phyloP scores from a whole-genome alignment of 2,888 invertebrate genomes.

The Cheilosia impressa region DNA sequence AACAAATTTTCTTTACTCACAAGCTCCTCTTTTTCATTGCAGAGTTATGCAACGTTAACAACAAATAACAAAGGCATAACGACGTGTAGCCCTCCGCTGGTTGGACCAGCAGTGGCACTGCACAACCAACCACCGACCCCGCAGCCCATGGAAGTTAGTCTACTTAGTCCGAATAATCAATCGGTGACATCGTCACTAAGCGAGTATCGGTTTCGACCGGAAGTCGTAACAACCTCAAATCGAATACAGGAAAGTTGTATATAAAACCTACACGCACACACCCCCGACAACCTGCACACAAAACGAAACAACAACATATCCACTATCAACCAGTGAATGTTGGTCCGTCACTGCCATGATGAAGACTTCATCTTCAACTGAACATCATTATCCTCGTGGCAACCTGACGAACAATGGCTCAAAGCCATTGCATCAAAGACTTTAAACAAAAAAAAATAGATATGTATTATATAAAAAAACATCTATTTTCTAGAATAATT shows the following conservation, averaged over 20 bases:
- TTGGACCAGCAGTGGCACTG: slow-evolving; percentile 56
- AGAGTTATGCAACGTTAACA: slow-evolving; percentile 92
- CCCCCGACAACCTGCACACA: neutral
- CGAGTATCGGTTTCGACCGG: slow-evolving; percentile 91
- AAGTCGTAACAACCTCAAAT: slow-evolving; percentile 94
- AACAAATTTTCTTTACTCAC: neutral
- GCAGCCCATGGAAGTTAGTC: slow-evolving; percentile 83
- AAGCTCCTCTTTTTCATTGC: slow-evolving; percentile 79
- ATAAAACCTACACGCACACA: slow-evolving; percentile 85
- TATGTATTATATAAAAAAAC: slow-evolving; percentile 22
- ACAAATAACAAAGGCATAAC: slow-evolving; percentile 88
- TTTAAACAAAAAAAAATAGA: slow-evolving; percentile 40
- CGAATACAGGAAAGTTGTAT: slow-evolving; percentile 96
- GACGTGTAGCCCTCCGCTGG: slow-evolving; percentile 83
- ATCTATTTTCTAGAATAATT: slow-evolving; percentile 66
- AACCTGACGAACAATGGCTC: slow-evolving; percentile 54
- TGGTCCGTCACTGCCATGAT: slow-evolving; percentile 58
- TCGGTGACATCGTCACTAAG: slow-evolving; percentile 90
- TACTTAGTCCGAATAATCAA: slow-evolving; percentile 83
- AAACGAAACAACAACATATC: slow-evolving; percentile 16
- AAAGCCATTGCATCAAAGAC: slow-evolving; percentile 73
- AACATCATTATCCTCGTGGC: slow-evolving; percentile 43
- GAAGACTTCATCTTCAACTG: neutral
- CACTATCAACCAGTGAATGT: slow-evolving; percentile 21
- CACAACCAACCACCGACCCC: slow-evolving; percentile 82